Evolutionary conservation across 2,113 vertebrate genomes (phyloP).

Genomic region (Pelmatolapia mariae): DNA sequence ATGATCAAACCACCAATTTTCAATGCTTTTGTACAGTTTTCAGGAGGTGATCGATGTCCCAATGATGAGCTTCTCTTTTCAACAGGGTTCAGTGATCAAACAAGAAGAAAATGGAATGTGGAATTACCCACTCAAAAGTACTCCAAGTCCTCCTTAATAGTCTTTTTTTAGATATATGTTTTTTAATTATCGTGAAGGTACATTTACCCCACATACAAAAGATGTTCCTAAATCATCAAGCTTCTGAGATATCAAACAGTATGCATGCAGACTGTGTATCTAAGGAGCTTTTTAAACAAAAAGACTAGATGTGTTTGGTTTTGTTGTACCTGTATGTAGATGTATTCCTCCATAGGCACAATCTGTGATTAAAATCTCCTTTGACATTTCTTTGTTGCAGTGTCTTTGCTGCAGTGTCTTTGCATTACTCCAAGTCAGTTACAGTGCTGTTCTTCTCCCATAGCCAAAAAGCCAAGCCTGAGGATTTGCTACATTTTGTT

Average conservation of each 20-base stretch:
- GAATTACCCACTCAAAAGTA: not conserved
- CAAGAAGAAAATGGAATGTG: not conserved
- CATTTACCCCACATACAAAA: not conserved
- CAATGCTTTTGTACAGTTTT: not conserved
- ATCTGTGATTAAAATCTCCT: constrained; percentile 59
- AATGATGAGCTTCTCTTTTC: not conserved
- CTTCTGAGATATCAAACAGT: constrained; percentile 5
- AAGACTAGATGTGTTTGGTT: not conserved
- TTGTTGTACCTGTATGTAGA: not conserved
- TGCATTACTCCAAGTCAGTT: not conserved
- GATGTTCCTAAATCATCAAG: not conserved
- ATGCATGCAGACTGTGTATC: not conserved
- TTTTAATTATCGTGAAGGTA: not conserved
- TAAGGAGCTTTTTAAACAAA: constrained; percentile 35
- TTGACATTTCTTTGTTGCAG: constrained; percentile 30
- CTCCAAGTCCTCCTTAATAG: not conserved
- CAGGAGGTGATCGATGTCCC: not conserved
- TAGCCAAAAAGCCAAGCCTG: constrained; percentile 14
- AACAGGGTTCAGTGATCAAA: not conserved
- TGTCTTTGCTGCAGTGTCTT: constrained; percentile 18
- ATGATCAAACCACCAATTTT: not conserved
- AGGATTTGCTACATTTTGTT: constrained; percentile 40
- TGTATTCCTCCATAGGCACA: constrained; percentile 9
- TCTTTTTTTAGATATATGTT: not conserved
- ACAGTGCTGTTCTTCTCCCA: not conserved